Conservation (phyloP, 2,888 invertebrate species). For the Torymus auratus region DNA sequence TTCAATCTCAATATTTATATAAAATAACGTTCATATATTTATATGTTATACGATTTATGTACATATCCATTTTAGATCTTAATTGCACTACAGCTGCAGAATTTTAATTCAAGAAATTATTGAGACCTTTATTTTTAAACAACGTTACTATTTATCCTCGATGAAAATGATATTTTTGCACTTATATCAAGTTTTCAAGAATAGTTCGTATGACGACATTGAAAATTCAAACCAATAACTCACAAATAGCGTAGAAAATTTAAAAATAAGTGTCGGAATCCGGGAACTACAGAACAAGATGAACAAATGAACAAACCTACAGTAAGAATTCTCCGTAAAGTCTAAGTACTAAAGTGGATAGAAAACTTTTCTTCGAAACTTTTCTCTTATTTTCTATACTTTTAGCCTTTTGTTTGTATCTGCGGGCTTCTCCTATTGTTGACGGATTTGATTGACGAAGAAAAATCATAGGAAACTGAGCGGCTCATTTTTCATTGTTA, state of each 20-base stretch:
- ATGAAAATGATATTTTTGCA: too few relatives aligned
- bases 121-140: too few relatives aligned
- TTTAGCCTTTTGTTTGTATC: constrained; percentile 22
- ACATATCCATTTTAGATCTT: too few relatives aligned
- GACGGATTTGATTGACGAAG: constrained; percentile 42
- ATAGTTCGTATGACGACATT: too few relatives aligned
- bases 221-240: too few relatives aligned
- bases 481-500: background rate
- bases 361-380: constrained; percentile 46
- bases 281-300: constrained; percentile 8
- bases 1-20: too few relatives aligned
- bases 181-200: too few relatives aligned
- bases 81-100: too few relatives aligned
- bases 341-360: constrained; percentile 53
- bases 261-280: constrained; percentile 7
- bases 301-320: constrained; percentile 46
- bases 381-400: constrained; percentile 45
- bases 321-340: constrained; percentile 41
- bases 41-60: too few relatives aligned
- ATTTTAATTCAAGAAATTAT: too few relatives aligned
- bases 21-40: too few relatives aligned
- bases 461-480: background rate
- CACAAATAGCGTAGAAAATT: background rate
- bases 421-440: constrained; percentile 7
- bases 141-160: too few relatives aligned